Evolutionary conservation across 2,888 invertebrate species (phyloP).

Genomic region (Mycalesis mineus): DNA sequence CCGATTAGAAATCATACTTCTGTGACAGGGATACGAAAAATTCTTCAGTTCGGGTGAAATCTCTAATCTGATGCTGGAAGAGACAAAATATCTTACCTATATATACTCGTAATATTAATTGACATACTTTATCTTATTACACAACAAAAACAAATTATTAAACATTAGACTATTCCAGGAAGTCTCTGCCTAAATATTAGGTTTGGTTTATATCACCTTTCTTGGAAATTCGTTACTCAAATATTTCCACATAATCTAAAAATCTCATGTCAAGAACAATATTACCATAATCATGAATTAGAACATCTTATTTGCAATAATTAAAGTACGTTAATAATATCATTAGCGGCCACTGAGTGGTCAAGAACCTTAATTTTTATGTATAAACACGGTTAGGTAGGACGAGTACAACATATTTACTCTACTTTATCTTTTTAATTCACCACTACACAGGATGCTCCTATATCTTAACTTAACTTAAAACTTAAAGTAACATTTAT

Average conservation of each 20-base stretch:
- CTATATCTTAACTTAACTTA: background rate
- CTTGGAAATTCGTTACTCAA: background rate
- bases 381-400: background rate
- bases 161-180: no score
- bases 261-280: background rate
- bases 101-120: no score
- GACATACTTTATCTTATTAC: no score
- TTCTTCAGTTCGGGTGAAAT: no score
- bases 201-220: background rate
- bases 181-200: no score
- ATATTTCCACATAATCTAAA: background rate
- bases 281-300: constrained; percentile 5
- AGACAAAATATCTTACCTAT: no score
- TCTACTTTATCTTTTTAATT: constrained; percentile 45
- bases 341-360: background rate
- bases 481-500: no score
- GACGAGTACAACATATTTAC: constrained; percentile 34
- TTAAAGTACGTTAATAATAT: background rate
- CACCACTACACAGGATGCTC: constrained; percentile 11
- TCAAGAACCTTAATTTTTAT: constrained; percentile 1
- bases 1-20: no score
- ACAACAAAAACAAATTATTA: no score
- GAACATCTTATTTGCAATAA: background rate
- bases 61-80: no score
- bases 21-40: no score